Evolutionary conservation across 2,888 invertebrate genomes (phyloP).

Genomic region (Epicampocera succincta): DNA sequence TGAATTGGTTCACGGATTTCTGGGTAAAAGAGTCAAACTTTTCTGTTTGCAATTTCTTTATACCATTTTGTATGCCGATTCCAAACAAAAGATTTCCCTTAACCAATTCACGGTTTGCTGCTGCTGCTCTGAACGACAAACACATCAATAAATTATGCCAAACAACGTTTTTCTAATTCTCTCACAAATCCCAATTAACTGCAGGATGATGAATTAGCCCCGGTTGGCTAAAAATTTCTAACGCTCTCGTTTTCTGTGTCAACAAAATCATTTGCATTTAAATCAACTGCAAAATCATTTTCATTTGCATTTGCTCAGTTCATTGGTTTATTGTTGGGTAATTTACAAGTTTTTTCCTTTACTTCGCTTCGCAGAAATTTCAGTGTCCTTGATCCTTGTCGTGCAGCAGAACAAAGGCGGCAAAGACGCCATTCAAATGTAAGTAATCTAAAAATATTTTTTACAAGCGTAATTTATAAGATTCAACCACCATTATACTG

Average conservation of each 20-base stretch:
- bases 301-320: conserved; percentile 15
- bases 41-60: no score
- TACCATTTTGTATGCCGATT: no score
- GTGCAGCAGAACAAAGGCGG: conserved; percentile 3
- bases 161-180: conserved; percentile 73
- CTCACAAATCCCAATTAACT: conserved; percentile 79
- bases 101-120: no score
- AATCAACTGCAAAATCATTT: conserved; percentile 55
- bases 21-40: no score
- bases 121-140: not conserved
- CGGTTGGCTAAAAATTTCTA: conserved; percentile 1
- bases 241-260: conserved; percentile 2
- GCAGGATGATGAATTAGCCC: conserved; percentile 63
- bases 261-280: conserved; percentile 66
- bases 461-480: conserved; percentile 42
- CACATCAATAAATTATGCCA: conserved; percentile 9
- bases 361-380: conserved; percentile 31
- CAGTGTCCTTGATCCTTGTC: conserved; percentile 62
- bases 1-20: no score
- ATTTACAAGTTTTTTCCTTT: conserved; percentile 20
- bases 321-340: conserved; percentile 48
- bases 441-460: not conserved
- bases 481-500: conserved; percentile 34
- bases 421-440: conserved; percentile 55
- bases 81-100: no score